phyloP scores from a whole-genome alignment of 1,140 invertebrate genomes.

The Meteorus sp. region DNA sequence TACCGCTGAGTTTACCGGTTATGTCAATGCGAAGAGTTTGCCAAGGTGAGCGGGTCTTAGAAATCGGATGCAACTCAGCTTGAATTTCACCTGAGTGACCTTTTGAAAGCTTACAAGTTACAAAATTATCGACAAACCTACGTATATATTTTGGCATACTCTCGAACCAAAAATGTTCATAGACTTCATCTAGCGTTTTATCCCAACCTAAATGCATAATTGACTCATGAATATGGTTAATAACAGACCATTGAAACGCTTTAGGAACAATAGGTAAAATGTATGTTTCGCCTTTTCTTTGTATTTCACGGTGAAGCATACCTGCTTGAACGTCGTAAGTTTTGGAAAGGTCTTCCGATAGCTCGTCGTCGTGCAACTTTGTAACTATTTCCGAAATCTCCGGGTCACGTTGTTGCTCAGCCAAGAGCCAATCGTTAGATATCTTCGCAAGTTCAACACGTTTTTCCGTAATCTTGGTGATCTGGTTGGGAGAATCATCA shows the following conservation, averaged over 20 bases:
- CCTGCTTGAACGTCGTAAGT: slow-evolving; percentile 35
- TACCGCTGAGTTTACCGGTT: too few species aligned
- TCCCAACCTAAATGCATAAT: slow-evolving; percentile 35
- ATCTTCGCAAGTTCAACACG: slow-evolving; percentile 26
- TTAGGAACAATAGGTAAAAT: slow-evolving; percentile 41
- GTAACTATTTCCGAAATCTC: slow-evolving; percentile 26
- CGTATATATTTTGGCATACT: slow-evolving; percentile 32
- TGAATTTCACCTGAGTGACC: slow-evolving; percentile 27
- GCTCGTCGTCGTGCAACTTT: slow-evolving; percentile 24
- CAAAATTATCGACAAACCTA: slow-evolving; percentile 35
- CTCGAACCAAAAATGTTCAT: slow-evolving; percentile 38
- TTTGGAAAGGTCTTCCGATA: slow-evolving; percentile 28
- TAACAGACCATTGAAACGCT: slow-evolving; percentile 38
- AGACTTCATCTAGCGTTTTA: slow-evolving; percentile 37
- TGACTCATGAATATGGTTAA: slow-evolving; percentile 43
- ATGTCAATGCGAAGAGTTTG: too few species aligned
- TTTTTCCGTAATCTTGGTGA: slow-evolving; percentile 16
- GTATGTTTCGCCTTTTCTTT: slow-evolving; percentile 28
- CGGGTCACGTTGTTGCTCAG: slow-evolving; percentile 30
- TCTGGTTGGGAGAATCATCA: not conserved
- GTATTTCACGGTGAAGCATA: slow-evolving; percentile 35
- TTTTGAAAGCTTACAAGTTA: slow-evolving; percentile 34
- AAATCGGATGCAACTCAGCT: slow-evolving; percentile 38
- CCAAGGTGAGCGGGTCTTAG: too few species aligned
- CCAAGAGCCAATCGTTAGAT: slow-evolving; percentile 30